Evolutionary conservation across 2,797 vertebrate genomes (phyloP), one percentile per base, ranked within the genome.

Genomic region (Mycteria americana): DNA sequence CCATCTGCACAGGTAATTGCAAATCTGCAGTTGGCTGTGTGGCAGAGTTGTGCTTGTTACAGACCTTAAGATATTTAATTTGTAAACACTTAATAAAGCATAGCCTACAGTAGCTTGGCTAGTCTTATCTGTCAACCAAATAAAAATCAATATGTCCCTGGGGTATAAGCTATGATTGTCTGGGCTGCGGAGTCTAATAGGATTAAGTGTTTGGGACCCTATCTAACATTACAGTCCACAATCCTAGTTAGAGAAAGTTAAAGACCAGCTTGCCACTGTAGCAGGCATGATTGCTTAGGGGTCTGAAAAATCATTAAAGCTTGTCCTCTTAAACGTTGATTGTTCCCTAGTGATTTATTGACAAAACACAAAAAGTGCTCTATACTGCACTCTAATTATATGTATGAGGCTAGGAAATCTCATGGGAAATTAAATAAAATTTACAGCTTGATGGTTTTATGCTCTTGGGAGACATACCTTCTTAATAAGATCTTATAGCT

Each of bases 391-490:
- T 99, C 99, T 99, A 99, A 99, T 99, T 99, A 99, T 99, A 99
- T 99, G 98, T 99, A 99, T 98, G 99, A 99, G 99, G 98, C 99
- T 98, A 98, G 98, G 98, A 98, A 97, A 98, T 98, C 99, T 99
- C 99, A 92, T 97, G 99, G 99, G 99, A 99, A 99, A 99, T 99
- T 99, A 99, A 99, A 99, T 98, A 98, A 99, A 99, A 99, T 99
- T 99, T 99, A 99, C 98, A 98, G 98, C 98, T 99, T 99, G 99
- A 99, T 99, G 98, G 98, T 98, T 98, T 98, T 98, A 98, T 97
- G 97, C 98, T 99, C 99, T 97, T 98, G 99, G 99, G 99, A 99
- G 98, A 98, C 98, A 98, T 99, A 99, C 98, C 98, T 99, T 99
- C 98, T 99, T 99, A 99, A 99, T 99, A 99, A 99, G 98, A 99